A percentile compares a stretch with the other conserved stretches of the same genome.
Evolutionary conservation across 2,113 vertebrate genomes (phyloP).

Genomic region (Opisthocomus hoazin): DNA sequence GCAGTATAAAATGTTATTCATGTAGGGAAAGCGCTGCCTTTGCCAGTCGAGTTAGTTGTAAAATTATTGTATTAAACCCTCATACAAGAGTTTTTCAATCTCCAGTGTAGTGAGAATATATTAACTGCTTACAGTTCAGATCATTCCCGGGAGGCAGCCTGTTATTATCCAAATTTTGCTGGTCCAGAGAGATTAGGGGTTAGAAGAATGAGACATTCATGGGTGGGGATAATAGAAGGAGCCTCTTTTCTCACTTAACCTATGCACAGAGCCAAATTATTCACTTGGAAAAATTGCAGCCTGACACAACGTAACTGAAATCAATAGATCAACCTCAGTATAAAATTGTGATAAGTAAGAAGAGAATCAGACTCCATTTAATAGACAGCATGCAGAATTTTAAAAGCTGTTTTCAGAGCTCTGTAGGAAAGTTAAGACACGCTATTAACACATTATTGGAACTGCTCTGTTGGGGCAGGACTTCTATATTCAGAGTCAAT

Average conservation of each 20-base stretch:
- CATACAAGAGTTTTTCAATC: neutral
- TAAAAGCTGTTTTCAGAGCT: slow-evolving; percentile 36
- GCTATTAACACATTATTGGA: neutral
- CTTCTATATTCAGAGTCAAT: neutral
- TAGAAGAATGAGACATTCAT: slow-evolving; percentile 47
- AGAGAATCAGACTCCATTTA: neutral
- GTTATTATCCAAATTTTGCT: slow-evolving; percentile 47
- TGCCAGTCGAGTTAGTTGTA: slow-evolving; percentile 37
- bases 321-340: slow-evolving; percentile 11
- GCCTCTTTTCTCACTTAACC: slow-evolving; percentile 41
- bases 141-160: neutral
- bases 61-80: slow-evolving; percentile 58
- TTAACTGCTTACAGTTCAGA: slow-evolving; percentile 49
- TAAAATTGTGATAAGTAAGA: slow-evolving; percentile 18
- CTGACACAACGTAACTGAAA: slow-evolving; percentile 31
- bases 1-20: neutral
- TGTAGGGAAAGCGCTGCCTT: neutral
- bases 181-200: slow-evolving; percentile 41
- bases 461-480: neutral
- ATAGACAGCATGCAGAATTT: neutral
- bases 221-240: slow-evolving; percentile 22
- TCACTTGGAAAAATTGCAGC: slow-evolving; percentile 25
- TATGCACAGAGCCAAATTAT: neutral
- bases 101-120: neutral
- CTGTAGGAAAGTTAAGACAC: neutral